Percentiles rank a stretch among this genome's conserved stretches.
These are phyloP conservation scores for Temnothorax unifasciatus DNA, from an alignment of 2,888 invertebrate genomes.

Conservation along the genomic window DNA sequence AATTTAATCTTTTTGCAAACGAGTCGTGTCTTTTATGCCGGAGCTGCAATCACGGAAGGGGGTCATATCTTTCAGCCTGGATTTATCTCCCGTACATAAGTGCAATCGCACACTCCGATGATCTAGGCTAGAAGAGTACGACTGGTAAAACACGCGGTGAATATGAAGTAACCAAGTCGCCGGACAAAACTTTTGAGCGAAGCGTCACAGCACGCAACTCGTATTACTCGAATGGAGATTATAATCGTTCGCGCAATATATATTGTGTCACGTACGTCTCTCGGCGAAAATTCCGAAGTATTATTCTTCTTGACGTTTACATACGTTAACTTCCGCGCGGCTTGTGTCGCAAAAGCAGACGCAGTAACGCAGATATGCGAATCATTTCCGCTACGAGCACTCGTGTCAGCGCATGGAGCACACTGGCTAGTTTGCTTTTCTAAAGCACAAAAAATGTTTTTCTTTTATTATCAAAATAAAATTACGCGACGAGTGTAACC, in stretches of 20 bases:
- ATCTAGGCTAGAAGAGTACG: background rate
- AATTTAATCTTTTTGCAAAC: background rate
- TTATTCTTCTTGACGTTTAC: constrained; percentile 66
- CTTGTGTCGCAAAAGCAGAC: constrained; percentile 23
- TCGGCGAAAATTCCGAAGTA: constrained; percentile 62
- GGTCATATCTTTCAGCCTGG: background rate
- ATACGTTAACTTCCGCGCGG: constrained; percentile 53
- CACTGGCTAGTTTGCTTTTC: constrained; percentile 15
- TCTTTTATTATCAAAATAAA: constrained; percentile 23
- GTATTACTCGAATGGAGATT: constrained; percentile 68
- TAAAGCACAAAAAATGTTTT: background rate
- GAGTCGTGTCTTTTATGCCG: background rate
- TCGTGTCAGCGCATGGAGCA: constrained; percentile 5
- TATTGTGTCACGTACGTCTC: constrained; percentile 70
- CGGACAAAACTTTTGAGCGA: constrained; percentile 11
- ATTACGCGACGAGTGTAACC: background rate
- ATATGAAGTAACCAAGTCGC: constrained; percentile 4
- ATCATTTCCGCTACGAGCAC: constrained; percentile 24
- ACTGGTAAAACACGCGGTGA: background rate
- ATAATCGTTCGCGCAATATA: constrained; percentile 71
- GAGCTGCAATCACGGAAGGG: background rate
- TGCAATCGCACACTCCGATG: background rate
- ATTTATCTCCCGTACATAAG: constrained; percentile 12
- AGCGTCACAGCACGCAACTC: constrained; percentile 52
- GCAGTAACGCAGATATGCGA: constrained; percentile 35